phyloP scores from a whole-genome alignment of 2,797 vertebrate species.

The Rhodeus uyekii region DNA sequence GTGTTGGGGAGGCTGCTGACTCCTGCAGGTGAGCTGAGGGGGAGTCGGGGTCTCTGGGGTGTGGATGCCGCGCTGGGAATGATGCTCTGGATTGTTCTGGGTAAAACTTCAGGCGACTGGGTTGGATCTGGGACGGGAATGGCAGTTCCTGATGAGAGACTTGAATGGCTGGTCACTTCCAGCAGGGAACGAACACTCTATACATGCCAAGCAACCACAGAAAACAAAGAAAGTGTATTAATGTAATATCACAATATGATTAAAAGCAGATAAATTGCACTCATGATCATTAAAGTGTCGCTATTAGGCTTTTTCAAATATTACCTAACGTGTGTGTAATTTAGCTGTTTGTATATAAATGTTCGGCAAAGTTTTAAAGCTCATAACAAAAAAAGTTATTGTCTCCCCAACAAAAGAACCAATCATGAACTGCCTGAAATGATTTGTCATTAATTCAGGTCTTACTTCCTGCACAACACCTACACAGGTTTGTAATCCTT shows the following conservation, averaged over 20 bases:
- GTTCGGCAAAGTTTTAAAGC: background rate
- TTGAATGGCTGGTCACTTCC: background rate
- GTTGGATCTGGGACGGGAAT: background rate
- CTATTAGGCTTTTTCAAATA: background rate
- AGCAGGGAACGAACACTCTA: background rate
- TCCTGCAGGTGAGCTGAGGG: background rate
- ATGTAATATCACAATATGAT: background rate
- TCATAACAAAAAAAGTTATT: background rate
- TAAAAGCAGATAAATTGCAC: background rate
- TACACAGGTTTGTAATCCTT: no score
- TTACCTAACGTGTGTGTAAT: background rate
- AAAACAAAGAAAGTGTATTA: background rate
- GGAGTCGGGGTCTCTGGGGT: slow-evolving; percentile 11
- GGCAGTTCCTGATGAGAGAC: background rate
- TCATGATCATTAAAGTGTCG: background rate
- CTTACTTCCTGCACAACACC: background rate
- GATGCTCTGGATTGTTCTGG: background rate
- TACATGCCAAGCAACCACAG: slow-evolving; percentile 6
- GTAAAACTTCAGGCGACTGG: background rate
- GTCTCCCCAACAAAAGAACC: background rate
- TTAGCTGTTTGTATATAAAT: background rate
- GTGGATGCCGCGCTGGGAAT: background rate
- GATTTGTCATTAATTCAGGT: background rate
- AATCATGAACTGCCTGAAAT: background rate
- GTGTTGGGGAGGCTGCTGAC: background rate